These are phyloP conservation scores for Rhopilema esculentum DNA, from an alignment of 30 jellyfish, hydroid and myxozoan species.

Conservation along the genomic window DNA sequence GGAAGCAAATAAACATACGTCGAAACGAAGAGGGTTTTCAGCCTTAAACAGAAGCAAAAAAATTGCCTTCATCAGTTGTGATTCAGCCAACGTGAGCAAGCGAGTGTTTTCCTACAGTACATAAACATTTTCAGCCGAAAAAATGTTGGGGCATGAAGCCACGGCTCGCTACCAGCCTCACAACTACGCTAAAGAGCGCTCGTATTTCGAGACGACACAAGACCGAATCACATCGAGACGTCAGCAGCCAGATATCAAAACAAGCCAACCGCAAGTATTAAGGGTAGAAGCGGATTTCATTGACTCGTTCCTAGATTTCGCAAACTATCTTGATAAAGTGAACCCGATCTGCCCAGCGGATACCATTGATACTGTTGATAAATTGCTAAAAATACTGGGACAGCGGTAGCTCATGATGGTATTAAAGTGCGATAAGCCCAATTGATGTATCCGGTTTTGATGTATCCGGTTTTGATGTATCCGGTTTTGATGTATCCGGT, in stretches of 20 bases:
- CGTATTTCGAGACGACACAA: constrained; percentile 12
- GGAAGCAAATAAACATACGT: too few relatives aligned
- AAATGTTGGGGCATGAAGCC: constrained; percentile 52
- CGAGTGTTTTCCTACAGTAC: too few relatives aligned
- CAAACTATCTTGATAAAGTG: constrained; percentile 69
- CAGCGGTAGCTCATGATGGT: constrained; percentile 20
- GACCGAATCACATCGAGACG: constrained; percentile 3
- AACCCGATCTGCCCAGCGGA: constrained; percentile 80
- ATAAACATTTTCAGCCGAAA: too few relatives aligned
- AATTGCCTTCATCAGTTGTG: too few relatives aligned
- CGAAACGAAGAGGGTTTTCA: too few relatives aligned
- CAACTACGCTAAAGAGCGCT: constrained; percentile 24
- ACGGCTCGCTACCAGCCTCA: constrained; percentile 23
- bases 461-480: too few relatives aligned
- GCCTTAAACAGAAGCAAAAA: too few relatives aligned
- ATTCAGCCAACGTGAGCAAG: too few relatives aligned
- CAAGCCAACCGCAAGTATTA: constrained; percentile 1
- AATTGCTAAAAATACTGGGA: constrained; percentile 43
- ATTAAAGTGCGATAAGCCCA: too few relatives aligned
- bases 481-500: too few relatives aligned
- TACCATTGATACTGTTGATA: constrained; percentile 66
- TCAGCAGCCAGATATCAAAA: constrained; percentile 13
- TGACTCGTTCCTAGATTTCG: constrained; percentile 68
- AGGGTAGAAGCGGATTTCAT: constrained; percentile 58
- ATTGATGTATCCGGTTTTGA: too few relatives aligned